Evolutionary conservation across 2,797 vertebrate species (phyloP), one percentile per base, ranked within the genome.

Genomic region (Intellagama lesueurii): DNA sequence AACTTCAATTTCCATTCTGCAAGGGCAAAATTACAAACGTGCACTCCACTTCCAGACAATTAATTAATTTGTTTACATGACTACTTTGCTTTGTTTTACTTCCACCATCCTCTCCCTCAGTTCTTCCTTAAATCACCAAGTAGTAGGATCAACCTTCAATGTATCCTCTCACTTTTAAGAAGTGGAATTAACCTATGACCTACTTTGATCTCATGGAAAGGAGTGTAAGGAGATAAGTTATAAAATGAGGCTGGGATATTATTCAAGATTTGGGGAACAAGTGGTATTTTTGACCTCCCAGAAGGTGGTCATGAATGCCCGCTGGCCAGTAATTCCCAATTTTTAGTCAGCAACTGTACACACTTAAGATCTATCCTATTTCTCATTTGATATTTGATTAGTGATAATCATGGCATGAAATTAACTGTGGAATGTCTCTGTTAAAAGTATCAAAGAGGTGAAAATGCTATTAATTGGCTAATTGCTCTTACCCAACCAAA

Each of bases 31-130:
- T 96, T 96, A 96, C 93, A 95, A 96, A 96, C 56, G 82, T 66
- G 95, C 90, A 94, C 95, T 96, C 96, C 93, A 95, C 93, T 97
- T 97, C 93, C 96, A 96, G 95, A 93, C 96, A 97, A 97, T 97
- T 97, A 97, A 97, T 97, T 97, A 97, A 97, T 96, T 95, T 97
- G 97, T 96, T 97, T 97, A 97, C 96, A 96, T 0, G 0, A 95
- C 93, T 96, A 88, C 91, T 95, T 95, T 91, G 85, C 94, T 96
- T 96, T 97, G 94, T 95, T 96, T 96, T 96, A 95, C 95, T 96
- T 95, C 92, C 94, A 92, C 93, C 85, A 90, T 64, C 94, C 87
- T 89, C 78, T 87, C 89, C 44, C 35, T 3, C 22, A 28, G 82
- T 84, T 94, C 92, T 93, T 93, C 95, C 90, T 64, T 90, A 95